Evolutionary conservation across 2,113 vertebrate species (phyloP).

Genomic region (Ornithorhynchus anatinus): DNA sequence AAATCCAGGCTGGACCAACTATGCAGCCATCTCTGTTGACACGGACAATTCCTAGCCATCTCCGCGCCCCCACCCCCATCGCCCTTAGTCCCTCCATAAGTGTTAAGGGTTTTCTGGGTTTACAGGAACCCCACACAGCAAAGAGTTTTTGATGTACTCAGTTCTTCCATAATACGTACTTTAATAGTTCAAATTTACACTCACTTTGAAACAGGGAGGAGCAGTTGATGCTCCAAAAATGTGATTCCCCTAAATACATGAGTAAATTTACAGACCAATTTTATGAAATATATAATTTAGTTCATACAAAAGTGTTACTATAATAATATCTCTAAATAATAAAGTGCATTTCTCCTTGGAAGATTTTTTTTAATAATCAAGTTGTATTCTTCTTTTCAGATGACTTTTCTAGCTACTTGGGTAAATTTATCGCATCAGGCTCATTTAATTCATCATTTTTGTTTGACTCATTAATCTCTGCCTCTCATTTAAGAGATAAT

Average conservation of each 20-base stretch:
- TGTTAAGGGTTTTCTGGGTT: too few relatives aligned
- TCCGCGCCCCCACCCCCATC: too few relatives aligned
- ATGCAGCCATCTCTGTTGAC: too few relatives aligned
- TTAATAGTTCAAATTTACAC: too few relatives aligned
- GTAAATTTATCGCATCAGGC: conserved; percentile 50
- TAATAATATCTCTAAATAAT: conserved; percentile 42
- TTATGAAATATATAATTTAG: neutral
- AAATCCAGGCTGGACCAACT: too few relatives aligned
- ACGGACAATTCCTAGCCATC: too few relatives aligned
- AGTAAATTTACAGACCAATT: neutral
- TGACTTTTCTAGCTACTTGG: conserved; percentile 57
- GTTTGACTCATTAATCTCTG: conserved; percentile 74
- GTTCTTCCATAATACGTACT: too few relatives aligned
- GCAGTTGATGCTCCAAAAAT: too few relatives aligned
- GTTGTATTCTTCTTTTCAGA: conserved; percentile 50
- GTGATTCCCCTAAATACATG: neutral
- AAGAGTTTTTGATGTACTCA: too few relatives aligned
- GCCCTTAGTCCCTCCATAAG: too few relatives aligned
- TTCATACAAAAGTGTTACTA: conserved; percentile 25
- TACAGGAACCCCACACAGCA: too few relatives aligned
- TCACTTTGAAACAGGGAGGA: too few relatives aligned
- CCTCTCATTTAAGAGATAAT: conserved; percentile 68
- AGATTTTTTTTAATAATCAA: conserved; percentile 57
- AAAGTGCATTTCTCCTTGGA: conserved; percentile 40
- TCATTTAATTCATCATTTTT: conserved; percentile 66